Conservation (phyloP, 2,113 vertebrate genomes). For the Cyanoramphus novaezelandiae region DNA sequence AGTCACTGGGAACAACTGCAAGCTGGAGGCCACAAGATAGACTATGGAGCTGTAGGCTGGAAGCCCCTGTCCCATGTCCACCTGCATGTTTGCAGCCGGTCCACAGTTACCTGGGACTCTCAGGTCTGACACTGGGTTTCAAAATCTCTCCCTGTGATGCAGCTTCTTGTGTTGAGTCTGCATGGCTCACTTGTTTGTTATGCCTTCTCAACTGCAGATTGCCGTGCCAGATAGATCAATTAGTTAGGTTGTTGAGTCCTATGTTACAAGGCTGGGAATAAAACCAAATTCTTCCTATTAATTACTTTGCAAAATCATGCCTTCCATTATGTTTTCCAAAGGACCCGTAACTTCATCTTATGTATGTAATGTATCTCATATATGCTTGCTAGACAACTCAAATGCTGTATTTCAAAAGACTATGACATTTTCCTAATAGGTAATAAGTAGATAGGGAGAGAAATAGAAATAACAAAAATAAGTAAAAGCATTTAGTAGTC, state of each 20-base stretch:
- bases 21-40: fast-evolving
- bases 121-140: not conserved
- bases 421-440: not conserved
- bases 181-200: not conserved
- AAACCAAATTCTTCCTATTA: not conserved
- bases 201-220: not conserved
- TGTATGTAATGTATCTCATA: too few species aligned
- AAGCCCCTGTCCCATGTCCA: fast-evolving
- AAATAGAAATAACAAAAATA: not conserved
- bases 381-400: not conserved
- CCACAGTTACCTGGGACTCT: not conserved
- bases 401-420: not conserved
- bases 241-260: not conserved
- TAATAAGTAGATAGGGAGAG: not conserved
- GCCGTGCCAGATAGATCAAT: not conserved
- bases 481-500: not conserved
- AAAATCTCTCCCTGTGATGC: not conserved
- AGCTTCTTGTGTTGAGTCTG: not conserved
- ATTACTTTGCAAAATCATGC: not conserved
- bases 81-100: not conserved
- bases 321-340: not conserved
- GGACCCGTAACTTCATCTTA: not conserved
- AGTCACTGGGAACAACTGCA: not conserved
- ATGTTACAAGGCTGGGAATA: not conserved
- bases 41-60: not conserved